Conservation (phyloP, 2,113 vertebrate genomes). For the Ornithorhynchus anatinus region DNA sequence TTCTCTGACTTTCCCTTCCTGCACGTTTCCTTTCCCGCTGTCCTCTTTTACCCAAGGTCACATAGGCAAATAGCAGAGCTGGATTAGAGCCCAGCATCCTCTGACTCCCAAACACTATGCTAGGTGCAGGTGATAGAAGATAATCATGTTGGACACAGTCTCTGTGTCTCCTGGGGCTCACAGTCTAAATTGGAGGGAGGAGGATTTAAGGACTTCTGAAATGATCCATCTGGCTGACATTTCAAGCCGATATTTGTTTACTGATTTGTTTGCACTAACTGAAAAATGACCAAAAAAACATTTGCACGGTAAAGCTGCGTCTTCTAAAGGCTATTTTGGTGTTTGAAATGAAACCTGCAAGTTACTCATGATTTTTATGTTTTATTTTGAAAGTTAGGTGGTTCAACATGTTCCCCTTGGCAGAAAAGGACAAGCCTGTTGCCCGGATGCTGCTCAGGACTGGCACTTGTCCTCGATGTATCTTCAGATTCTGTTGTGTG, state of each 20-base stretch:
- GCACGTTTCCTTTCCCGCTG: no score
- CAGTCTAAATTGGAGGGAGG: no score
- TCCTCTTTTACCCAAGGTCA: no score
- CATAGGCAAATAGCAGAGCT: no score
- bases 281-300: neutral
- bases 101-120: neutral
- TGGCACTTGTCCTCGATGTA: slow-evolving; percentile 89
- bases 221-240: neutral
- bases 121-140: neutral
- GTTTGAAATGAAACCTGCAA: slow-evolving; percentile 3
- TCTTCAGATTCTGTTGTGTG: slow-evolving; percentile 90
- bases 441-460: slow-evolving; percentile 76
- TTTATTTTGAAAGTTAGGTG: slow-evolving; percentile 14
- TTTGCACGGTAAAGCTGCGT: slow-evolving; percentile 7
- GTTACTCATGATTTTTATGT: slow-evolving; percentile 2
- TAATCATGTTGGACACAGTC: no score
- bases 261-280: neutral
- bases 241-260: slow-evolving; percentile 24
- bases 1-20: no score
- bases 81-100: no score
- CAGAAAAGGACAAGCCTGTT: slow-evolving; percentile 82
- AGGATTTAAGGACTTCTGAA: neutral
- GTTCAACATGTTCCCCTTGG: slow-evolving; percentile 77
- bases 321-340: slow-evolving; percentile 7
- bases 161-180: no score